Percentiles rank a stretch among this genome's conserved stretches.
Conservation (phyloP, 2,888 invertebrate species). For the Neoaliturus tenellus region DNA sequence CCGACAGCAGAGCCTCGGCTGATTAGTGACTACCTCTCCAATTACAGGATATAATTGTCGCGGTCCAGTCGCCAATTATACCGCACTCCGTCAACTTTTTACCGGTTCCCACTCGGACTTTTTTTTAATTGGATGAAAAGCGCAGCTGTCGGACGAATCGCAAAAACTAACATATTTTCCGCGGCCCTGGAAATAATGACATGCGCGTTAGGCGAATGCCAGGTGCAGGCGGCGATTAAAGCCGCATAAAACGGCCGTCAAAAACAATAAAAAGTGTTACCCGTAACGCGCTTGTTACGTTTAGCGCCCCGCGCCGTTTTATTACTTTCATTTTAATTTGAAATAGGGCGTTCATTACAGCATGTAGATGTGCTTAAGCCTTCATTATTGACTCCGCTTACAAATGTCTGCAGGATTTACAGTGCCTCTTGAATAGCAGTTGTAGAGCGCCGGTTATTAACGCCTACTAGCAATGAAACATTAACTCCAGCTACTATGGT, state of each 20-base stretch:
- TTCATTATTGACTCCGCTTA: slow-evolving; percentile 26
- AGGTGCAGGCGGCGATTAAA: slow-evolving; percentile 38
- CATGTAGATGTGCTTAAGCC: background rate
- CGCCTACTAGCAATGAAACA: too few relatives aligned
- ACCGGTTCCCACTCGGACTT: background rate
- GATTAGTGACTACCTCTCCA: background rate
- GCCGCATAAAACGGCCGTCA: slow-evolving; percentile 35
- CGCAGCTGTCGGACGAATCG: slow-evolving; percentile 32
- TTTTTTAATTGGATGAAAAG: slow-evolving; percentile 39
- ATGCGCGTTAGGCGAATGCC: background rate
- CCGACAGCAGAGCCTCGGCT: too few relatives aligned
- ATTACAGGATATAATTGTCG: slow-evolving; percentile 31
- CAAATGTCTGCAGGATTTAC: slow-evolving; percentile 8
- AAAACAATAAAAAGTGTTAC: slow-evolving; percentile 41
- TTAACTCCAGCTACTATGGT: too few relatives aligned
- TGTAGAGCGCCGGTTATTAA: too few relatives aligned
- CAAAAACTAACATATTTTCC: slow-evolving; percentile 43
- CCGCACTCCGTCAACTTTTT: slow-evolving; percentile 34
- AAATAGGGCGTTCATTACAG: slow-evolving; percentile 43
- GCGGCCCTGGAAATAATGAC: slow-evolving; percentile 31
- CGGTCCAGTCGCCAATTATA: slow-evolving; percentile 19
- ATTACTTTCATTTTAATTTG: slow-evolving; percentile 38
- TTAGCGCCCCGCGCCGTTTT: slow-evolving; percentile 23
- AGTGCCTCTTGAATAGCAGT: background rate
- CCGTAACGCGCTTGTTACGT: slow-evolving; percentile 1